Evolutionary conservation across 2,888 invertebrate species (phyloP), one percentile per base, ranked within the genome.

Genomic region (Dinocampus coccinellae): DNA sequence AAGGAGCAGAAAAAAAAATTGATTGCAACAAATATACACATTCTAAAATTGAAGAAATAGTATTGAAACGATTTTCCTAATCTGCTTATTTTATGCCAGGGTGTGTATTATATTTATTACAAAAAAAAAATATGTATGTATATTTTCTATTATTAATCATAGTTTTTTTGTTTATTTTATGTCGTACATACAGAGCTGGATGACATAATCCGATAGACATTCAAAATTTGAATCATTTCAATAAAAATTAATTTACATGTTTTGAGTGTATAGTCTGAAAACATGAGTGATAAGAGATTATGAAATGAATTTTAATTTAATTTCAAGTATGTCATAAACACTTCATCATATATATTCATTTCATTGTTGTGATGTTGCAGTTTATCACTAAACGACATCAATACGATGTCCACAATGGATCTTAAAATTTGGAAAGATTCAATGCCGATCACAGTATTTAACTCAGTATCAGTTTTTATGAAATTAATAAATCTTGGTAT

Each of bases 251-350:
- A n/a, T 53, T 64, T 29, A 26, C 72, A 73, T 7, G 16, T 34
- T 4, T 39, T 58, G 9, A 63, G 64, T 2, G 16, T 58, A 24
- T 39, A 67, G 6, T 1, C 16, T 13, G 29, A n/a, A 47, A 55
- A 72, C 11, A 73, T n/a, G 57, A 70, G 16, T 10, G 70, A 60
- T 13, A 75, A 42, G 60, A 65, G 57, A 33, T 20, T 26, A 47
- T 73, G 70, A 13, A 73, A 70, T 1, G 62, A 13, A 65, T 75
- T 73, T 57, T 73, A 73, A 57, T 75, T 75, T 3, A 73, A 61
- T 65, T 75, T 73, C 0, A 72, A 13, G 64, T 57, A 75, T 0
- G 68, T 65, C 65, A 73, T 64, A 1, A 70, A 33, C 13, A 74
- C 53, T 26, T 53, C 22, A 22, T 66, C 62, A 20, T 55, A 9